phyloP scores from a whole-genome alignment of 1,140 invertebrate genomes.

The Latrodectus geometricus region DNA sequence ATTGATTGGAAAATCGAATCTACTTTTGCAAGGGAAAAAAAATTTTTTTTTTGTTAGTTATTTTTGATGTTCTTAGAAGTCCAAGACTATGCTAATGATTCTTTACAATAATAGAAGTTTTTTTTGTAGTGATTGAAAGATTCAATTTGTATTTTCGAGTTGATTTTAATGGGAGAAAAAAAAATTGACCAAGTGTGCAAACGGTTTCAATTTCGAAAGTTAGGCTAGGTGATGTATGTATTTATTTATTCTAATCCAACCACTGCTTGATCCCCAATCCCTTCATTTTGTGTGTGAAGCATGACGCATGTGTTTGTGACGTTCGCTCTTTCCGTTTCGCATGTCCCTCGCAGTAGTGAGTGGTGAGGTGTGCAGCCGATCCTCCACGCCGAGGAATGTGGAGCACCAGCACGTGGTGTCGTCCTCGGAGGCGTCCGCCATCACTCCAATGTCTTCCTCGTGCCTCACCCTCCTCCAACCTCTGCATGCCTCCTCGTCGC shows the following conservation, averaged over 20 bases:
- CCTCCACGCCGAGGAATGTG: conserved; percentile 45
- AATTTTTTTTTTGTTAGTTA: too few species aligned
- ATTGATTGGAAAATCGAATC: too few species aligned
- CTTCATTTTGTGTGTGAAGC: conserved; percentile 8
- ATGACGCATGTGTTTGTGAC: conserved; percentile 48
- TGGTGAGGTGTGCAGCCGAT: conserved; percentile 55
- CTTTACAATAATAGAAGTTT: too few species aligned
- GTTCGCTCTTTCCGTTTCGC: conserved; percentile 26
- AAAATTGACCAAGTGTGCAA: too few species aligned
- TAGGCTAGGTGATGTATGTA: too few species aligned
- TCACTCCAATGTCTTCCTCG: conserved; percentile 45
- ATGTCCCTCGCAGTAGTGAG: conserved; percentile 42
- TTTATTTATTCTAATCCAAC: background rate
- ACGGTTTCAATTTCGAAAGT: too few species aligned
- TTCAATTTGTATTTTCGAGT: too few species aligned
- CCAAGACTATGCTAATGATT: too few species aligned
- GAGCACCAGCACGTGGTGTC: conserved; percentile 29
- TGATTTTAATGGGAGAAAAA: too few species aligned
- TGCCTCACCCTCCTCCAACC: conserved; percentile 72
- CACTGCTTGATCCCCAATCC: background rate
- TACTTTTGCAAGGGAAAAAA: too few species aligned
- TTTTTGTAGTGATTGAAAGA: too few species aligned
- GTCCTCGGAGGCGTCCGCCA: conserved; percentile 17
- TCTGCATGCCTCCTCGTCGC: conserved; percentile 66
- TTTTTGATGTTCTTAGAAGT: too few species aligned